Conservation (phyloP, 2,888 invertebrate genomes). For the Seira ritae region DNA sequence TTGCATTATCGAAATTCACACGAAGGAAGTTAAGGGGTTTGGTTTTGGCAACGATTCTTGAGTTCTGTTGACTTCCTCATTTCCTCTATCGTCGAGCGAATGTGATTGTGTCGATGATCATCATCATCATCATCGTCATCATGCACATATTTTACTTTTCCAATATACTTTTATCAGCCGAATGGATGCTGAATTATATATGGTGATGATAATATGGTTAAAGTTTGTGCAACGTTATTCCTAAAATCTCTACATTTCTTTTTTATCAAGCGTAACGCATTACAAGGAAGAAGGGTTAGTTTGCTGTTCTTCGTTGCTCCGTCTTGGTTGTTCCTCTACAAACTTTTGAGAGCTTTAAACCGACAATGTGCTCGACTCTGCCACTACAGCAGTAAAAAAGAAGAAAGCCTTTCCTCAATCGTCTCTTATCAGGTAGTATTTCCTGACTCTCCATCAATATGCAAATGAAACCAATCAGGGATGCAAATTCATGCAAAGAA, state of each 20-base stretch:
- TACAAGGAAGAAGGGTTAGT: too few relatives aligned
- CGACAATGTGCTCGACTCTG: conserved; percentile 23
- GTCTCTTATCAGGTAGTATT: conserved; percentile 72
- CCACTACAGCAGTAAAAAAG: conserved; percentile 40
- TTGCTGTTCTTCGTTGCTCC: too few relatives aligned
- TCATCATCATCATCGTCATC: too few relatives aligned
- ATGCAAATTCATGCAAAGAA: conserved; percentile 75
- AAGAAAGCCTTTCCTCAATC: conserved; percentile 46
- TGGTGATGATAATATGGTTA: too few relatives aligned
- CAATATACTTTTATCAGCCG: conserved; percentile 40
- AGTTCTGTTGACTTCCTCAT: conserved; percentile 50
- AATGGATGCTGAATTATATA: conserved; percentile 15
- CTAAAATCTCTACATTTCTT: too few relatives aligned
- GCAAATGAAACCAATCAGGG: conserved; percentile 74
- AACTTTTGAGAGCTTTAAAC: conserved; percentile 32
- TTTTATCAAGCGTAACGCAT: too few relatives aligned
- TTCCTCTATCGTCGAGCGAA: conserved; percentile 34
- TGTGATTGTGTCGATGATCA: conserved; percentile 28
- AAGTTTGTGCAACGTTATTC: too few relatives aligned
- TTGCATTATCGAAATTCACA: too few relatives aligned
- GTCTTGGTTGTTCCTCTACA: too few relatives aligned
- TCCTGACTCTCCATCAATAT: conserved; percentile 74
- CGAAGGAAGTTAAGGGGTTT: conserved; percentile 48
- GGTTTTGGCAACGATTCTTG: conserved; percentile 42
- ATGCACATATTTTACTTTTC: conserved; percentile 48